Conservation (phyloP, 2,797 vertebrate genomes). For the Siniperca undulata region DNA sequence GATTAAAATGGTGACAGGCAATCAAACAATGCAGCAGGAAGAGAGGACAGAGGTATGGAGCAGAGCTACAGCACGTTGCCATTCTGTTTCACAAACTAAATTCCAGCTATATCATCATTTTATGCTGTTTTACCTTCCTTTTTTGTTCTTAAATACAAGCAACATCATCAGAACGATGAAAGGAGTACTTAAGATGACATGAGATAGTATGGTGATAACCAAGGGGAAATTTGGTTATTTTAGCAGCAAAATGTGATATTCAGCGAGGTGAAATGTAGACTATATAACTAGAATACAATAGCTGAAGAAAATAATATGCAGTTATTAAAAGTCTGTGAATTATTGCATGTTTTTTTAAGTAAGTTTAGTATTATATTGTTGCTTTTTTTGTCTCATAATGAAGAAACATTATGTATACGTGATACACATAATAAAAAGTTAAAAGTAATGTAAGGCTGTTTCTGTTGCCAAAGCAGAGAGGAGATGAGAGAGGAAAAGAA, state of each 20-base stretch:
- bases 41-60: background rate
- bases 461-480: background rate
- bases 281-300: background rate
- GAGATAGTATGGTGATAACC: no score
- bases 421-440: background rate
- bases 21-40: constrained; percentile 43
- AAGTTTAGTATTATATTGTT: background rate
- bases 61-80: background rate
- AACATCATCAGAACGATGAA: no score
- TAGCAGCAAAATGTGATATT: background rate
- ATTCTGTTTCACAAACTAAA: constrained; percentile 21
- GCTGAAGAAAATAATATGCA: background rate
- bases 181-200: no score
- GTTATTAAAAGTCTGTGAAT: background rate
- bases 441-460: background rate
- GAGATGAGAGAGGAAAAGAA: background rate
- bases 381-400: background rate
- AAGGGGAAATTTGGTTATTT: background rate
- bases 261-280: background rate
- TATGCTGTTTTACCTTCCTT: background rate
- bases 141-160: background rate
- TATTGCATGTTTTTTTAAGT: background rate
- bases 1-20: constrained; percentile 59
- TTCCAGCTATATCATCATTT: background rate
- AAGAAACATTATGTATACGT: background rate